Percentiles rank a stretch among this genome's conserved stretches.
Conservation (phyloP, 2,888 invertebrate genomes). For the Epistrophe grossulariae region DNA sequence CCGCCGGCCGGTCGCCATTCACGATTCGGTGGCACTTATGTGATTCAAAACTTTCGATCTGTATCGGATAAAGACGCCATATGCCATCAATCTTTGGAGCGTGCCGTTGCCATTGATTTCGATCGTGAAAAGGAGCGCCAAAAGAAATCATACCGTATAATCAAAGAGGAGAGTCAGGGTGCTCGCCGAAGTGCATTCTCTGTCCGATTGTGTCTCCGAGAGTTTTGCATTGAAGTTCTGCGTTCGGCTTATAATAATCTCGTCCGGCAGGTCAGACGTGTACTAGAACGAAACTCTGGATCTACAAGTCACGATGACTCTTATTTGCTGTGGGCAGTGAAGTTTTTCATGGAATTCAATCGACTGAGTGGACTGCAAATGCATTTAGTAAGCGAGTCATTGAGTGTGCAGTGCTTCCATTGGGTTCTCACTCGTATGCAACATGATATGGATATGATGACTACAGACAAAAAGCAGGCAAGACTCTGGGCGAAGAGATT, state of each 20-base stretch:
- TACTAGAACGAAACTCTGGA: slow-evolving; percentile 87
- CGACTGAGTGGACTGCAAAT: slow-evolving; percentile 93
- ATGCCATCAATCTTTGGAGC: slow-evolving; percentile 93
- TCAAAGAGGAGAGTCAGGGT: slow-evolving; percentile 87
- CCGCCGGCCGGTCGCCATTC: slow-evolving; percentile 88
- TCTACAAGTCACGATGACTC: slow-evolving; percentile 94
- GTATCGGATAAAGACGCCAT: slow-evolving; percentile 95
- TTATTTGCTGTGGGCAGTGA: slow-evolving; percentile 96
- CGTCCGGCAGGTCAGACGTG: slow-evolving; percentile 94
- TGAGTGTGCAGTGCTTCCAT: slow-evolving; percentile 96
- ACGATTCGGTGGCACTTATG: slow-evolving; percentile 96
- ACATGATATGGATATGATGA: slow-evolving; percentile 95
- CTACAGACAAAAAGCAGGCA: slow-evolving; percentile 93
- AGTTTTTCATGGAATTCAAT: slow-evolving; percentile 99
- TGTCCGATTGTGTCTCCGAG: slow-evolving; percentile 93
- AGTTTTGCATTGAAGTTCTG: slow-evolving; percentile 96
- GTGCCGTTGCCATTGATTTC: slow-evolving; percentile 91
- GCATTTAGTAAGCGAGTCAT: slow-evolving; percentile 96
- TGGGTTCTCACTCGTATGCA: slow-evolving; percentile 89
- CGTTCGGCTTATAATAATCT: slow-evolving; percentile 96
- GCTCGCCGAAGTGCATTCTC: slow-evolving; percentile 94
- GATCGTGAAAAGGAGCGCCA: slow-evolving; percentile 90
- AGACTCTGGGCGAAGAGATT: slow-evolving; percentile 92
- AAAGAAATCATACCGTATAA: slow-evolving; percentile 89
- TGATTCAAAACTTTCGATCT: slow-evolving; percentile 96